Evolutionary conservation across 2,113 vertebrate species (phyloP), one percentile per base, ranked within the genome.

Genomic region (Tautogolabrus adspersus): DNA sequence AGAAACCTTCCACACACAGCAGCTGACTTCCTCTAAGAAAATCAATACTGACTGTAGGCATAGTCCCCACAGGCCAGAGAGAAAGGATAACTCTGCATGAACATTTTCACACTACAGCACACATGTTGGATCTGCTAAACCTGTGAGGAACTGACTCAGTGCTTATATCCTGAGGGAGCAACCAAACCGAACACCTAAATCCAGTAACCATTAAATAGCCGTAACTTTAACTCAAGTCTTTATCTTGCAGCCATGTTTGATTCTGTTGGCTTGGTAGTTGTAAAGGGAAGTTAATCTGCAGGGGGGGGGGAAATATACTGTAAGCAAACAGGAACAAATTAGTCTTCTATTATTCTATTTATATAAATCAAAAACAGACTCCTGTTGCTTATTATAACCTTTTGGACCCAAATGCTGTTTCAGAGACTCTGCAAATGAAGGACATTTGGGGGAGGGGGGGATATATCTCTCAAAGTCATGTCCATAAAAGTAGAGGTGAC

Each of bases 11-110:
- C 86, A 84, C 78, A 89, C 81, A 75, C 79, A 88, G 86, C 68
- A 59, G 83, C 87, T 83, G 79, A 90, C 84, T 90, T 91, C 82
- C 88, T 89, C 79, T 18, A 23, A 72, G 74, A 83, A 91, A 92
- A 93, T 92, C 91, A 19, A 92, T 90, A 83, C 61, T 37, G 63
- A 78, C 81, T 86, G 90, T 72, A 83, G 85, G 72, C 71, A 62
- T 67, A 87, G 72, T 85, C 86, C 88, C 90, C 79, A 78, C 72
- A 78, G 89, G 88, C 87, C 68, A 6, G 1, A 73, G 77, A 79
- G 66, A 65, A 85, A 81, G 87, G 69, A 81, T 74, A 65, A 74
- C 77, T 82, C 79, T 84, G 79, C 83, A 81, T 79, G 82, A 85
- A 57, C 47, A 40, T 82, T 72, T 85, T 73, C 74, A 71, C 86